Evolutionary conservation across 2,797 vertebrate species (phyloP).

Genomic region (Esox masquinongy): DNA sequence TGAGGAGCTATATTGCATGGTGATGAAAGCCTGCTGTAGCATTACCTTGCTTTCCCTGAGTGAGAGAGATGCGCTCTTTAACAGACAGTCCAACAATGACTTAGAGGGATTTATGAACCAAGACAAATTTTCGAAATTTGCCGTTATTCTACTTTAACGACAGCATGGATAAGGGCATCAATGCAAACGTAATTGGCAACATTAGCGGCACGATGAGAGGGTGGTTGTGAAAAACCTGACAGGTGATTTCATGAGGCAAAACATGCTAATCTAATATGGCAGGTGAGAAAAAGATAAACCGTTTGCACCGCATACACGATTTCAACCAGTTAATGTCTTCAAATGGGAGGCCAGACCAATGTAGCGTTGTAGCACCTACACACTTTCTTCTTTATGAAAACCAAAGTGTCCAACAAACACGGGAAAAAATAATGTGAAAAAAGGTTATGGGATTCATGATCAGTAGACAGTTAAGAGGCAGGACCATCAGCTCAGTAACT

Average conservation of each 20-base stretch:
- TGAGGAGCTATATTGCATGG: too few relatives aligned
- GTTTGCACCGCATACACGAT: constrained; percentile 29
- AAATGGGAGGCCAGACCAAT: constrained; percentile 14
- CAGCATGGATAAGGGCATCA: not conserved
- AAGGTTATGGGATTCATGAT: constrained; percentile 23
- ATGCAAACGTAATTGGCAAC: not conserved
- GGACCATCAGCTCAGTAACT: constrained; percentile 27
- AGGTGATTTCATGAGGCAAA: not conserved
- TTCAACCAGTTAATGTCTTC: constrained; percentile 33
- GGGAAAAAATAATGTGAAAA: constrained; percentile 16
- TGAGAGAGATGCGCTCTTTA: too few relatives aligned
- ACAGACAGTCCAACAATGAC: too few relatives aligned
- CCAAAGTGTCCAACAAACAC: constrained; percentile 20
- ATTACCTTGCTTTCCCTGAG: too few relatives aligned
- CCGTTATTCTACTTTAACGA: not conserved
- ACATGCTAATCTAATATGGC: not conserved
- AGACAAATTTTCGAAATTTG: too few relatives aligned
- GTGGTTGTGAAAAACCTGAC: not conserved
- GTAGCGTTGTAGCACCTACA: constrained; percentile 4
- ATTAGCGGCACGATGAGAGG: not conserved
- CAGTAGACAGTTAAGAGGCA: constrained; percentile 31
- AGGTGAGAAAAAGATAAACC: not conserved
- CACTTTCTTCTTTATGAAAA: constrained; percentile 24
- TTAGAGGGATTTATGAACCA: too few relatives aligned
- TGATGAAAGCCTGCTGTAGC: too few relatives aligned